Conservation (phyloP, 2,888 invertebrate species). For the Elysia crispata region DNA sequence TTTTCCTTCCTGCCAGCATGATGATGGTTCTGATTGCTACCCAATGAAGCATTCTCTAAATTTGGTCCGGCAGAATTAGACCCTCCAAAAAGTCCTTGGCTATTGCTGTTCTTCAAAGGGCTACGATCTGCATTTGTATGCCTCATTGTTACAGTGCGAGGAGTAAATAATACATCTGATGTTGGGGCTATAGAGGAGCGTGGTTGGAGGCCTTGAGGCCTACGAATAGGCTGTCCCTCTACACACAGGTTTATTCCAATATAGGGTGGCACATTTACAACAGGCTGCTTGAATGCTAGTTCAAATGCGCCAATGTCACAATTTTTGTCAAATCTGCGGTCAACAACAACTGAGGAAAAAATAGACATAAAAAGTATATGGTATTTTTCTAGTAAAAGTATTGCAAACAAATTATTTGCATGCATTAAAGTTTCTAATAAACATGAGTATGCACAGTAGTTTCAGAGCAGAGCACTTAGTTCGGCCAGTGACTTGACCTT, state of each 20-base stretch:
- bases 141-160: constrained; percentile 43
- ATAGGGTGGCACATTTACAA: constrained; percentile 76
- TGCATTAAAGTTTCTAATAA: too few relatives aligned
- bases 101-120: not conserved
- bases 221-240: constrained; percentile 67
- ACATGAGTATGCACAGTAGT: not conserved
- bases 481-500: too few relatives aligned
- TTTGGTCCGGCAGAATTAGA: constrained; percentile 21
- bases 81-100: not conserved
- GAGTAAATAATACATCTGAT: constrained; percentile 45
- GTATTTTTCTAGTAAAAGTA: too few relatives aligned
- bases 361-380: constrained; percentile 5
- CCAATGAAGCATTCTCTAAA: not conserved
- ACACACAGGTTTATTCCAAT: constrained; percentile 75
- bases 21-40: not conserved
- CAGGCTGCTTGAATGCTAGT: constrained; percentile 74
- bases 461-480: not conserved
- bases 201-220: constrained; percentile 50
- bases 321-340: constrained; percentile 74
- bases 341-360: constrained; percentile 75
- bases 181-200: constrained; percentile 14
- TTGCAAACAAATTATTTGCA: too few relatives aligned
- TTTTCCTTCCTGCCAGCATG: constrained; percentile 17
- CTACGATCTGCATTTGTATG: constrained; percentile 34
- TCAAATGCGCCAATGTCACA: constrained; percentile 77